phyloP scores from a whole-genome alignment of 2,888 invertebrate species.

The Alloplasta piceator region DNA sequence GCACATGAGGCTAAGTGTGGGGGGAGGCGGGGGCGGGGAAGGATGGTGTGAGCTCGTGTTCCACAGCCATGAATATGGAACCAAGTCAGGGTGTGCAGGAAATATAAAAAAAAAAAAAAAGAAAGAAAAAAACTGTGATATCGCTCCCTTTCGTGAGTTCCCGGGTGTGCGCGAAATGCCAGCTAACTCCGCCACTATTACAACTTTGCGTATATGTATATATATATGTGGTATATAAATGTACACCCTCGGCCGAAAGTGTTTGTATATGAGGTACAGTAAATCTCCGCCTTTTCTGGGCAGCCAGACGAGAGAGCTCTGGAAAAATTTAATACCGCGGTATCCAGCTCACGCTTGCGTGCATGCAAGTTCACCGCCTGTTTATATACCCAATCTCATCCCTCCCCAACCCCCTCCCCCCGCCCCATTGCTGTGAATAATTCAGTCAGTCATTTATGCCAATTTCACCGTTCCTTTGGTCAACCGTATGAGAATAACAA shows the following conservation, averaged over 20 bases:
- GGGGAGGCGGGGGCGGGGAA: constrained; percentile 1
- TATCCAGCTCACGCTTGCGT: constrained; percentile 40
- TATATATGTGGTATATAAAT: neutral
- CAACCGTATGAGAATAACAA: constrained; percentile 14
- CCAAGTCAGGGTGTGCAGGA: neutral
- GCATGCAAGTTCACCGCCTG: constrained; percentile 40
- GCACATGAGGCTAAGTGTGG: too few relatives aligned
- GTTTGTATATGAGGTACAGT: constrained; percentile 24
- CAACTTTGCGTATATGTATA: constrained; percentile 1
- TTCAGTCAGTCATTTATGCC: constrained; percentile 45
- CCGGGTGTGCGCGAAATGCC: constrained; percentile 13
- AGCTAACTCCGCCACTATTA: neutral
- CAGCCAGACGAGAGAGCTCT: constrained; percentile 15
- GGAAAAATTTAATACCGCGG: constrained; percentile 55
- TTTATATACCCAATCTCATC: constrained; percentile 31
- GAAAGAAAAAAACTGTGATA: constrained; percentile 53
- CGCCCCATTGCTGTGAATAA: constrained; percentile 21
- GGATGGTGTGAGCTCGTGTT: constrained; percentile 53
- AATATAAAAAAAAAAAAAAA: constrained; percentile 27
- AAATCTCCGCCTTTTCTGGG: constrained; percentile 40
- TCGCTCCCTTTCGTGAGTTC: constrained; percentile 54
- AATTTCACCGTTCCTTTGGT: constrained; percentile 31
- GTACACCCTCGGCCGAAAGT: neutral
- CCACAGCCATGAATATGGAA: constrained; percentile 61
- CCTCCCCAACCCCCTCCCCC: neutral